These are phyloP conservation scores for Tragelaphus scriptus DNA, from an alignment of 2,113 vertebrate genomes.

Conservation along the genomic window DNA sequence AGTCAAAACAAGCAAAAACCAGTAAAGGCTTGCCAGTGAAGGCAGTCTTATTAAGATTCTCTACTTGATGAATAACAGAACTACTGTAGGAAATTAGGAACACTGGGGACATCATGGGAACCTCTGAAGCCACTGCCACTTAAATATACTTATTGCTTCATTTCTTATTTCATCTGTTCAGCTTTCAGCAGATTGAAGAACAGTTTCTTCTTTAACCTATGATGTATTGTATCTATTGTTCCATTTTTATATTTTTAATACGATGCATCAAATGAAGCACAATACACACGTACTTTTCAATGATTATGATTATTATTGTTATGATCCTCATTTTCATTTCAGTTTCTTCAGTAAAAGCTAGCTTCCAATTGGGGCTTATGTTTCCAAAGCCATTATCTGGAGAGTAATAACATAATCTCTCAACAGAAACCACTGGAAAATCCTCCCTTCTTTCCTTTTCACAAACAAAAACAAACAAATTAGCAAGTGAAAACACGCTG, in stretches of 20 bases:
- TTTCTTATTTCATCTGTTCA: background rate
- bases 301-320: background rate
- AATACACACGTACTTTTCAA: background rate
- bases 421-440: background rate
- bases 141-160: background rate
- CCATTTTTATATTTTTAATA: background rate
- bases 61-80: background rate
- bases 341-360: slow-evolving; percentile 14
- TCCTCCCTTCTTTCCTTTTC: background rate
- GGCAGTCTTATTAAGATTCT: background rate
- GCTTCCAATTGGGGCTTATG: background rate
- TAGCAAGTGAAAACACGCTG: background rate
- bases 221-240: background rate
- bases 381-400: background rate
- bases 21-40: background rate
- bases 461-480: background rate
- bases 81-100: background rate
- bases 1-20: slow-evolving; percentile 8
- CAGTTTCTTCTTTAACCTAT: background rate
- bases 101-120: background rate
- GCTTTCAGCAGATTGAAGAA: background rate
- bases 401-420: background rate
- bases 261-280: background rate
- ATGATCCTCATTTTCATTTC: slow-evolving; percentile 17
- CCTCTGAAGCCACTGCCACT: background rate